Base-by-base conservation (phyloP, 2,113 vertebrate genomes). In the Sorex fumeus region DNA sequence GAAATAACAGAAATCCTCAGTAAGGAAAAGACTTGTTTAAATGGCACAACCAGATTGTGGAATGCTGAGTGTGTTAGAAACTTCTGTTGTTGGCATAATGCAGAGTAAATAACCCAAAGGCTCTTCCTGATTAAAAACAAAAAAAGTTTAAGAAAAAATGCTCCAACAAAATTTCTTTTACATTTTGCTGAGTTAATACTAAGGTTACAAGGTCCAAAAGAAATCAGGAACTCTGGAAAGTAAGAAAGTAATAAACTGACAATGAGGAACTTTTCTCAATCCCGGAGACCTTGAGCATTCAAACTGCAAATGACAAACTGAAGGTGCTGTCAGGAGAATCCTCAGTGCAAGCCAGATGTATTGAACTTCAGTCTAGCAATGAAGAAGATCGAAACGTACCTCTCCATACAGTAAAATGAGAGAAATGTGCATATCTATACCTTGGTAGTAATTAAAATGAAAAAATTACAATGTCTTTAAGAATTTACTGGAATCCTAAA, bases 211-310 rank as follows among this genome's bases (percentile, higher is more conserved):
- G 18, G 13, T 23, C 23, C 53, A 86, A 85, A 75, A 91, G 21
- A 87, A 91, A 89, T 64, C 53, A 43, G 30, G n/a, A 80, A 88
- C 27, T 50, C 28, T 87, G 34, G 32, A 83, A 90, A 50, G 53
- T 60, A 87, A 84, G 43, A 87, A 80, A 79, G n/a, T 57, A 50
- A 50, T 50, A 50, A 50, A 50, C 47, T 50, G 47, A 50, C 47
- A 50, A 5, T 50, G 47, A 50, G 47, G 47, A 50, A 50, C 10
- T 87, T 19, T 87, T 19, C 45, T 79, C 36, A 87, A 90, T 90
- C 36, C 82, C 66, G 25, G 60, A 83, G 15, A 89, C 36, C 60
- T 13, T 27, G 3, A 93, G 12, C 30, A 95, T 57, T 34, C 82
- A 74, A 9, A 84, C 30, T 80, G 32, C 6, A 50, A 50, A 50